A percentile compares a stretch with the other conserved stretches of the same genome.
Evolutionary conservation across 2,797 vertebrate genomes (phyloP).

Genomic region (Fratercula arctica): DNA sequence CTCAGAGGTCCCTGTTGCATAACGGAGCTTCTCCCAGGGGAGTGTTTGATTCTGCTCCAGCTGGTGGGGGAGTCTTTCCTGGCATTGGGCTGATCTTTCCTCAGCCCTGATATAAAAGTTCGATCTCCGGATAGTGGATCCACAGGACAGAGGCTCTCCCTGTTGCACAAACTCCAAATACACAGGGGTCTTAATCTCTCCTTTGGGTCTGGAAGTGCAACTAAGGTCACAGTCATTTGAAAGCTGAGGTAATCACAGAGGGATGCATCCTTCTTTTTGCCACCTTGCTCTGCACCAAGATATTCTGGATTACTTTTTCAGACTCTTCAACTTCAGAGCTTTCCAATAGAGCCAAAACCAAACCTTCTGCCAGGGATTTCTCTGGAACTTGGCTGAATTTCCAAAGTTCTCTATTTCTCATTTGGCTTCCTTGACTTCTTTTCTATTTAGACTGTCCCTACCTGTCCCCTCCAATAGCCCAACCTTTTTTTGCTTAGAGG

Average conservation of each 20-base stretch:
- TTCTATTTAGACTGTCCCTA: background rate
- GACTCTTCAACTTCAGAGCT: background rate
- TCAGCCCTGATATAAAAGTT: background rate
- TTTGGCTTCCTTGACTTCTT: background rate
- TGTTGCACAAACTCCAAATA: background rate
- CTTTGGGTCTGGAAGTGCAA: background rate
- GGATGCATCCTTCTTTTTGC: background rate
- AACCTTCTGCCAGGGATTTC: constrained; percentile 14
- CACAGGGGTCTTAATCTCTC: background rate
- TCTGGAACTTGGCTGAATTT: constrained; percentile 24
- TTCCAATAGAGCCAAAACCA: background rate
- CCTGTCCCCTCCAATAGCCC: background rate
- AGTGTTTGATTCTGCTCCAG: background rate
- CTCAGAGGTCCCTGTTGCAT: background rate
- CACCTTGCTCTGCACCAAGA: background rate
- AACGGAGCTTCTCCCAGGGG: background rate
- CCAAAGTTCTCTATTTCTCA: constrained; percentile 1
- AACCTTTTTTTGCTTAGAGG: background rate
- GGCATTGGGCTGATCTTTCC: background rate
- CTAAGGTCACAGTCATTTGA: background rate
- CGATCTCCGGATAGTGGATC: background rate
- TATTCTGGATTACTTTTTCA: constrained; percentile 13
- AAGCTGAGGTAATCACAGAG: background rate
- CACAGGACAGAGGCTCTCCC: background rate
- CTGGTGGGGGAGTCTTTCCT: background rate